Evolutionary conservation across 2,888 invertebrate species (phyloP), one percentile per base, ranked within the genome.

Genomic region (Zygogramma bicolorata): DNA sequence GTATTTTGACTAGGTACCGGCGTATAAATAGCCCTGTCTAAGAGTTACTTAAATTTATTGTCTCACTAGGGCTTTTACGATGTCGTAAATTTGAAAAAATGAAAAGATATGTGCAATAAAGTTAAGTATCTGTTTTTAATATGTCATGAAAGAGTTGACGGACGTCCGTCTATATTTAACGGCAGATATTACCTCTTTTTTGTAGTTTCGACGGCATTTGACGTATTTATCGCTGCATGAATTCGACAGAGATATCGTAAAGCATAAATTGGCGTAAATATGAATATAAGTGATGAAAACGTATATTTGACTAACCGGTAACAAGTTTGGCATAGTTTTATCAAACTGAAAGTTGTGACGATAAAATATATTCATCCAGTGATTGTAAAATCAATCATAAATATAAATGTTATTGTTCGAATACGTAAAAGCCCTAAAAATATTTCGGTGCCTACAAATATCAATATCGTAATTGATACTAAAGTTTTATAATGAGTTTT

Each of bases 91-190:
- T 72, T 74, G 49, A 72, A 77, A 81, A 81, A 81, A 79, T 77
- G 75, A 76, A 74, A 71, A 76, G 78, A 79, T 79, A 77, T 76
- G 75, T 75, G 78, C 71, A 76, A 78, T 81, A 80, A 80, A 81
- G 72, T 79, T 80, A 78, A 81, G 81, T 80, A 79, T 79, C 76
- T 75, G 74, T 75, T 75, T 79, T 81, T 80, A 80, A 79, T 78
- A 73, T 70, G 72, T 70, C 72, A 70, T 74, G 68, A 75, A 74
- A 65, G 58, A 62, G 71, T 72, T 75, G 72, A 75, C 63, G 65
- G 66, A 68, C 68, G 69, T 40, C 42, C 15, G 42, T 42, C 62
- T 62, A 46, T 42, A 62, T 62, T 62, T 42, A 62, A 46, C 62
- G 62, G 42, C 46, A 49, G 63, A 63, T 49, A 46, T 49, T 63